Percentiles rank a stretch among this genome's conserved stretches.
Conservation (phyloP, 2,797 vertebrate genomes). For the Lepilemur septentrionalis region DNA sequence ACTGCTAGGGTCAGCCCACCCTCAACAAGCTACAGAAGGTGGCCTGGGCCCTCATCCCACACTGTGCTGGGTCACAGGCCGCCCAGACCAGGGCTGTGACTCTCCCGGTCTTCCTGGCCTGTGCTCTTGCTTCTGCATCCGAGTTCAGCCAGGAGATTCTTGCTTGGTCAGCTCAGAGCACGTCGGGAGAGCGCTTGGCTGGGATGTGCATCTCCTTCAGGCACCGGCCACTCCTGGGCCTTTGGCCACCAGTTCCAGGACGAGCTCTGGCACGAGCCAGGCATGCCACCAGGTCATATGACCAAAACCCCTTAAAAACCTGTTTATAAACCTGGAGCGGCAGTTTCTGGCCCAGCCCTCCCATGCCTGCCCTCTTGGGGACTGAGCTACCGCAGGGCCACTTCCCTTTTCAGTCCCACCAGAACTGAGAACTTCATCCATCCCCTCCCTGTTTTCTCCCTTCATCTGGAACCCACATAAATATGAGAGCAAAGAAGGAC, state of each 20-base stretch:
- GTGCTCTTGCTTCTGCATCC: rapidly evolving
- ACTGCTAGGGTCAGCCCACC: not conserved
- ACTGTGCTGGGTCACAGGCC: not conserved
- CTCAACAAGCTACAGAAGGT: too few relatives aligned
- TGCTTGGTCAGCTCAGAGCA: not conserved
- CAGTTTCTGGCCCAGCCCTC: not conserved
- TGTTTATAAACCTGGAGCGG: rapidly evolving
- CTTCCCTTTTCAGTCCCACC: not conserved
- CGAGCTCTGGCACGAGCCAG: not conserved
- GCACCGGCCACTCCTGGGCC: not conserved
- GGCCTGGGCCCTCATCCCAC: not conserved
- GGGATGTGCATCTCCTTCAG: rapidly evolving
- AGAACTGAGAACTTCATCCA: not conserved
- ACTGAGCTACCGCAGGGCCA: not conserved
- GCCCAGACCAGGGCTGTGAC: rapidly evolving
- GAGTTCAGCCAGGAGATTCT: rapidly evolving
- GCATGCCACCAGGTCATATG: rapidly evolving
- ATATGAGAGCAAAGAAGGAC: rapidly evolving
- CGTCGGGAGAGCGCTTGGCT: rapidly evolving
- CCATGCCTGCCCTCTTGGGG: not conserved
- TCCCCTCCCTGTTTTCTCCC: not conserved
- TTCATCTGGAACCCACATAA: rapidly evolving
- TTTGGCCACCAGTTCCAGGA: not conserved
- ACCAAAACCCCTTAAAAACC: not conserved
- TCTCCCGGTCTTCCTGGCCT: rapidly evolving